A percentile compares a stretch with the other conserved stretches of the same genome.
These are phyloP conservation scores for Dendrocincla tyrannina DNA, from an alignment of 2,797 vertebrate genomes.

Conservation along the genomic window DNA sequence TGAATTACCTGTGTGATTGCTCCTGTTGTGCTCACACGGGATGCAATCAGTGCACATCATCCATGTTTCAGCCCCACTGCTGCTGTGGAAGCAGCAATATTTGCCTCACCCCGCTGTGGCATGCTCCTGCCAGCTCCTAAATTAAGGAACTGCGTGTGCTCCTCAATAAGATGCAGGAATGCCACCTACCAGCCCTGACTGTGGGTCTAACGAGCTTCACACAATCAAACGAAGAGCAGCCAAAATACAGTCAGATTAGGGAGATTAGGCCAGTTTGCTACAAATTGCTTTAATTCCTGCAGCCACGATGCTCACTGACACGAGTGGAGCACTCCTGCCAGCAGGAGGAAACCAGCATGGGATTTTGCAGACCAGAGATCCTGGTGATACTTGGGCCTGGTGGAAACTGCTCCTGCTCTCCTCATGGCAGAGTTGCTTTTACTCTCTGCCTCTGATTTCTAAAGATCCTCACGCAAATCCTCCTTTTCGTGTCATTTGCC, in stretches of 20 bases:
- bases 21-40: neutral
- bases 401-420: neutral
- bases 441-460: neutral
- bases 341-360: neutral
- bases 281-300: neutral
- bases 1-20: neutral
- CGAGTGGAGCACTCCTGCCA: fast-evolving
- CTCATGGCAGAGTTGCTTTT: neutral
- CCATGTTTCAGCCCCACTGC: neutral
- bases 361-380: neutral
- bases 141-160: neutral
- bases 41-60: neutral
- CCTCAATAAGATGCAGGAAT: neutral
- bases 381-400: neutral
- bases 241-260: neutral
- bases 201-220: neutral
- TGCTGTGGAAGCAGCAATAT: neutral
- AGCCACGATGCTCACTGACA: fast-evolving
- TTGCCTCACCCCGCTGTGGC: neutral
- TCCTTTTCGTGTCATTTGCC: fast-evolving
- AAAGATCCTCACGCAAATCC: neutral
- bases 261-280: neutral
- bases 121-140: neutral
- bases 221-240: neutral
- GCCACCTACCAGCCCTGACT: neutral